Percentiles rank a stretch among this genome's conserved stretches.
Conservation (phyloP, 64 coral and sea anemone genomes). For the Dendrophyllia cribrosa region DNA sequence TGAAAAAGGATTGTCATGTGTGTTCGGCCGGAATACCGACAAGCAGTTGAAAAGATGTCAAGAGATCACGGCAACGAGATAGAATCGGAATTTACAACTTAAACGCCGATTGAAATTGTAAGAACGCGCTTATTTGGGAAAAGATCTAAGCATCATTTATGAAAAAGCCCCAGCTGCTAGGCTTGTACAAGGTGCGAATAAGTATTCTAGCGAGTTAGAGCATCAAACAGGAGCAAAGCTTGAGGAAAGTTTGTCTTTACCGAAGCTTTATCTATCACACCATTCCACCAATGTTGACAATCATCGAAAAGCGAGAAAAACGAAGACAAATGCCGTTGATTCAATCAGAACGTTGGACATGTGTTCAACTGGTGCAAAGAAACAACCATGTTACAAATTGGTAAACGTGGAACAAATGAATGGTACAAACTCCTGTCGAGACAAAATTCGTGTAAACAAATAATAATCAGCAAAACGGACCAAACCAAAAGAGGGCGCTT, state of each 20-base stretch:
- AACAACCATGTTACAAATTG: not conserved
- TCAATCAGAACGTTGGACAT: not conserved
- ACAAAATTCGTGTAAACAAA: not conserved
- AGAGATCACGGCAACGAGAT: not conserved
- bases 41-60: not conserved
- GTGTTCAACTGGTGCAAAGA: conserved; percentile 15
- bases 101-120: not conserved
- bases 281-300: not conserved
- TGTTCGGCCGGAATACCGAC: not conserved
- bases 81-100: not conserved
- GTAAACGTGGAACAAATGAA: not conserved
- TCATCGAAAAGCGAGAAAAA: not conserved
- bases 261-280: conserved; percentile 19
- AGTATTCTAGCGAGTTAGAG: not conserved
- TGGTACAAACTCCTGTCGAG: too few species aligned
- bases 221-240: not conserved
- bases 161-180: not conserved
- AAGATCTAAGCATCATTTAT: not conserved
- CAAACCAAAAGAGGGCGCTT: not conserved
- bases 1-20: not conserved
- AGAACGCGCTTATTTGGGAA: not conserved
- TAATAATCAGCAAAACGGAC: not conserved
- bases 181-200: too few species aligned
- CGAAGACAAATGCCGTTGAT: not conserved
- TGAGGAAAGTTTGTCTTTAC: not conserved